phyloP scores from a whole-genome alignment of 2,113 vertebrate genomes.

The Sardina pilchardus region DNA sequence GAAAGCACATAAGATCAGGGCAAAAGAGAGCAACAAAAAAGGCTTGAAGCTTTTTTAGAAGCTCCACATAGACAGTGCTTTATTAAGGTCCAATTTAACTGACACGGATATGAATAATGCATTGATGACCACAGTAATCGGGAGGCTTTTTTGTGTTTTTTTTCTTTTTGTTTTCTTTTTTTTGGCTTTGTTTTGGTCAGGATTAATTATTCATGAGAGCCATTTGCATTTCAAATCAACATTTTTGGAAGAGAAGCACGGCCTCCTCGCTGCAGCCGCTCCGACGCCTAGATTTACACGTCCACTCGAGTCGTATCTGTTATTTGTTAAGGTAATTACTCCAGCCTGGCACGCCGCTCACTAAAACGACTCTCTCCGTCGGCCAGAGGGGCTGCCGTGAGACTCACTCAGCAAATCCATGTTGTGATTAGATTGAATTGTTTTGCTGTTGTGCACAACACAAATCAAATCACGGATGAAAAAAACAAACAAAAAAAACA shows the following conservation, averaged over 20 bases:
- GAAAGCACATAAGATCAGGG: conserved; percentile 47
- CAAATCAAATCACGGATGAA: background rate
- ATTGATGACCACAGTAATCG: conserved; percentile 35
- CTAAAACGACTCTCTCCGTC: background rate
- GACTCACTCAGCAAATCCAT: background rate
- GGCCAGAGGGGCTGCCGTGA: background rate
- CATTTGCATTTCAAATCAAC: conserved; percentile 37
- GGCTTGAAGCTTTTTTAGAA: conserved; percentile 46
- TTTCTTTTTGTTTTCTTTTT: conserved; percentile 37
- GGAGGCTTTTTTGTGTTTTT: conserved; percentile 53
- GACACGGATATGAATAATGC: conserved; percentile 57
- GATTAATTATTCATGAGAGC: conserved; percentile 47
- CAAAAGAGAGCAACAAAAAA: conserved; percentile 26
- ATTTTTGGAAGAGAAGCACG: background rate
- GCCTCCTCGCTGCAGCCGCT: background rate
- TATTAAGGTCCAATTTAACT: conserved; percentile 46
- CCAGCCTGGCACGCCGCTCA: background rate
- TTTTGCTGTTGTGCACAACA: background rate
- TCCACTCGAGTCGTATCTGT: background rate
- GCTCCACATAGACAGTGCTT: conserved; percentile 50
- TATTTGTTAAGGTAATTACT: conserved; percentile 1
- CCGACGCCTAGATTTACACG: background rate
- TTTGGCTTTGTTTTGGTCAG: background rate
- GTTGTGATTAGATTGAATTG: conserved; percentile 12
- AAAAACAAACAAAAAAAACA: background rate